Conservation (phyloP, 2,888 invertebrate genomes). For the Ligdia adustata region DNA sequence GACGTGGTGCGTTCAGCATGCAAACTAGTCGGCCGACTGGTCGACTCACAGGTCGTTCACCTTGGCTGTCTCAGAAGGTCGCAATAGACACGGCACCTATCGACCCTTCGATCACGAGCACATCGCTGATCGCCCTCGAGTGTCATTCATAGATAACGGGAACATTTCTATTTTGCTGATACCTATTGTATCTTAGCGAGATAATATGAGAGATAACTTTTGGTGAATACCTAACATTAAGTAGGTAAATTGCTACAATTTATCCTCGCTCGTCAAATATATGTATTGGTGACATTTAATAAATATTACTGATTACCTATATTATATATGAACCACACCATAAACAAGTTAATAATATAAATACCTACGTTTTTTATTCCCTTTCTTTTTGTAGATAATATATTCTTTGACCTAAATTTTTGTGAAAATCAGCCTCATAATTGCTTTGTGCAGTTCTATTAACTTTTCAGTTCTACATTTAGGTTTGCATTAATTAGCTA, state of each 20-base stretch:
- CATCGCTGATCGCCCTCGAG: conserved; percentile 45
- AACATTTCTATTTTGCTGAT: conserved; percentile 8
- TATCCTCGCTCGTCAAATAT: no score
- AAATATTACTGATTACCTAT: no score
- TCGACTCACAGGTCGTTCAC: conserved; percentile 42
- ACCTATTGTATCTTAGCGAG: conserved; percentile 8
- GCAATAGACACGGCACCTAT: conserved; percentile 16
- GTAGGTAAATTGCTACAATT: no score
- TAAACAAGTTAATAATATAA: no score
- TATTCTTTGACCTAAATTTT: no score
- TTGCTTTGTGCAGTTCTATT: background rate
- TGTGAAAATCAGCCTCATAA: no score
- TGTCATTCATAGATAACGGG: conserved; percentile 41
- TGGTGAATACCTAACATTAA: background rate
- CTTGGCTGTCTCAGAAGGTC: conserved; percentile 47
- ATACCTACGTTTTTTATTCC: no score
- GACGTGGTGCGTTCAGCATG: conserved; percentile 17
- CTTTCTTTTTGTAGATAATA: no score
- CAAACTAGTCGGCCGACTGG: conserved; percentile 4
- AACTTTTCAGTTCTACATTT: background rate
- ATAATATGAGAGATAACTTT: conserved; percentile 1
- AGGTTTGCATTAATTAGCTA: conserved; percentile 6
- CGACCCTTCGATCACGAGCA: conserved; percentile 40
- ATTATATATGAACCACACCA: no score
- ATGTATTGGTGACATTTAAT: no score